phyloP scores from a whole-genome alignment of 1,140 invertebrate species.

The Chymomyza costata region DNA sequence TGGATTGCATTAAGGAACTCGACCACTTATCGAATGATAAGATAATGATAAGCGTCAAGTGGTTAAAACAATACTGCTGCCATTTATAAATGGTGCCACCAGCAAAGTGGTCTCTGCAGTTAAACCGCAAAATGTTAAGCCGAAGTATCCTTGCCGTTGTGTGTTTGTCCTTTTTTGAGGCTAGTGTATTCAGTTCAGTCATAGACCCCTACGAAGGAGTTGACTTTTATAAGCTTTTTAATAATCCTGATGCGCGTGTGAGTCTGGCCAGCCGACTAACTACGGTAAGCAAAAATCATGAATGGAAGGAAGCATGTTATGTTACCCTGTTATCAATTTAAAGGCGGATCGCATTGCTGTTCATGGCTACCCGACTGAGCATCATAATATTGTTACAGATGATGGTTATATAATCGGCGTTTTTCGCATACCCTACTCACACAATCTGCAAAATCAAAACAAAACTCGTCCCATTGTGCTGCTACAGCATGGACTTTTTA shows the following conservation, averaged over 20 bases:
- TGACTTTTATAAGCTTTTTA: slow-evolving; percentile 31
- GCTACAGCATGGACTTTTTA: slow-evolving; percentile 82
- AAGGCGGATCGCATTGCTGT: slow-evolving; percentile 59
- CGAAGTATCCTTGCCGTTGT: background rate
- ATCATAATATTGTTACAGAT: slow-evolving; percentile 67
- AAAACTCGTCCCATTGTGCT: slow-evolving; percentile 46
- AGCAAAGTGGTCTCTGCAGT: slow-evolving; percentile 2
- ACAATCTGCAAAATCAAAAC: slow-evolving; percentile 6
- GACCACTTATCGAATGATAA: slow-evolving; percentile 13
- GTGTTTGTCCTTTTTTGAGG: background rate
- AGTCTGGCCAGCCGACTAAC: slow-evolving; percentile 11
- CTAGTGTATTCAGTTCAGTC: slow-evolving; percentile 2
- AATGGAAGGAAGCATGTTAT: background rate
- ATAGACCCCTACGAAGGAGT: background rate
- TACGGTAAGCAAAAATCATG: slow-evolving; percentile 32
- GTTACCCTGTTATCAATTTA: background rate
- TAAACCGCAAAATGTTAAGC: slow-evolving; percentile 11
- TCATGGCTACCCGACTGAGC: slow-evolving; percentile 78
- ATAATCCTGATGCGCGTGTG: slow-evolving; percentile 29
- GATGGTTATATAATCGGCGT: slow-evolving; percentile 77
- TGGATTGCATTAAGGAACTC: slow-evolving; percentile 6
- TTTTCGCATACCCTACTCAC: slow-evolving; percentile 70
- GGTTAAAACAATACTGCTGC: too few relatives aligned
- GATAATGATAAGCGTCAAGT: too few relatives aligned
- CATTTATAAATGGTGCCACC: slow-evolving; percentile 10